A percentile compares a stretch with the other conserved stretches of the same genome.
These are phyloP conservation scores for Propithecus perrieri DNA, from an alignment of 2,797 vertebrate genomes.

Conservation along the genomic window DNA sequence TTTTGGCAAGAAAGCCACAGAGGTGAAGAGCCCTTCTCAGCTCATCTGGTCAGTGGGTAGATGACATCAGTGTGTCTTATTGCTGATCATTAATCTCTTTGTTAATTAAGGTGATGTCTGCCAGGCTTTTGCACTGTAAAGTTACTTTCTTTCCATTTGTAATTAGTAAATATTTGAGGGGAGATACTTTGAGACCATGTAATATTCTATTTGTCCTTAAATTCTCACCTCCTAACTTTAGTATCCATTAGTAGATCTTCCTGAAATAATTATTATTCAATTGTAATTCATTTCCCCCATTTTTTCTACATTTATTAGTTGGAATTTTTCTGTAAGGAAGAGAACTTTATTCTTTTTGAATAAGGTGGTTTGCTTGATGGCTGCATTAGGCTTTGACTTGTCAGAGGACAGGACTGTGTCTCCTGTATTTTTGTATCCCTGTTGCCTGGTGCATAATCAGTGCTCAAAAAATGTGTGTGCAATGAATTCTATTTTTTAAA, in stretches of 20 bases:
- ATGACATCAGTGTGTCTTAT: background rate
- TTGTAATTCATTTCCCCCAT: conserved; percentile 24
- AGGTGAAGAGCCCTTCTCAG: background rate
- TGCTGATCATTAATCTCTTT: background rate
- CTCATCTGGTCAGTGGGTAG: background rate
- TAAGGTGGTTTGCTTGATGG: background rate
- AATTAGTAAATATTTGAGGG: background rate
- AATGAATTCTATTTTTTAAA: background rate
- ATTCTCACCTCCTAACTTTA: conserved; percentile 53
- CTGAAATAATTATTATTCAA: conserved; percentile 44
- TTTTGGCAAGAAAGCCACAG: background rate
- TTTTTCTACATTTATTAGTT: conserved; percentile 26
- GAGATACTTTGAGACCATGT: background rate
- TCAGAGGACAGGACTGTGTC: background rate
- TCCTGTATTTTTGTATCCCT: background rate
- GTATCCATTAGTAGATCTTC: background rate
- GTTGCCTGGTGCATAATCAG: background rate
- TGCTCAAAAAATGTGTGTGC: background rate
- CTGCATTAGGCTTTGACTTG: conserved; percentile 6
- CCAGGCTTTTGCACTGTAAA: background rate
- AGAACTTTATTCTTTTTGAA: conserved; percentile 33
- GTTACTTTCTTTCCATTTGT: background rate
- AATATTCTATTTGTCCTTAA: background rate
- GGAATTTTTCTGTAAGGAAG: conserved; percentile 37
- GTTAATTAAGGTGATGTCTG: background rate